These are phyloP conservation scores for Valencia hispanica DNA, from an alignment of 2,797 vertebrate species.

Conservation along the genomic window DNA sequence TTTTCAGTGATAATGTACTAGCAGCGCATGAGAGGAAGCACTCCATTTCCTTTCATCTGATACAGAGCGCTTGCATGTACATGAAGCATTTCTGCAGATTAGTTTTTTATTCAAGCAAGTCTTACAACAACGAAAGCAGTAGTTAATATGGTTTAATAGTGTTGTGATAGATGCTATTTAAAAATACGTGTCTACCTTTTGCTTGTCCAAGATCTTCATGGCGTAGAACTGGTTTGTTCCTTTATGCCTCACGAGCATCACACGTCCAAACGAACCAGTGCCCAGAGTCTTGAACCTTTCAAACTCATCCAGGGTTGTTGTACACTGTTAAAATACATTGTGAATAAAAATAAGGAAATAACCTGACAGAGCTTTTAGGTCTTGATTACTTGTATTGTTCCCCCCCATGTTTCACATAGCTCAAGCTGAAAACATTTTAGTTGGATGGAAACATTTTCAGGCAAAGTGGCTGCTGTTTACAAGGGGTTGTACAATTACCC, in stretches of 20 bases:
- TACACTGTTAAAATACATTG: conserved; percentile 83
- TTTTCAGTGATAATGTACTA: conserved; percentile 36
- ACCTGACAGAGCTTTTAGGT: background rate
- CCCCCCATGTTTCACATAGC: background rate
- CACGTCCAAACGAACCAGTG: conserved; percentile 97
- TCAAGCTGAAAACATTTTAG: conserved; percentile 9
- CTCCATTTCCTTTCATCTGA: conserved; percentile 67
- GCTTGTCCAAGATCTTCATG: conserved; percentile 99
- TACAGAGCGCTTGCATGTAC: background rate
- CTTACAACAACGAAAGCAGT: background rate
- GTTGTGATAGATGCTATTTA: background rate
- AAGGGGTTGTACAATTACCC: background rate
- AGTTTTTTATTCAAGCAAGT: background rate
- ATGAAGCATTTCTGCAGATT: conserved; percentile 4
- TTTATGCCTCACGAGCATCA: conserved; percentile 99
- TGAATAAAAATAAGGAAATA: conserved; percentile 17
- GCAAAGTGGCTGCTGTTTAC: conserved; percentile 7
- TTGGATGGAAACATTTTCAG: background rate
- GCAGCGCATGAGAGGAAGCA: conserved; percentile 39
- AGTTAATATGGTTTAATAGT: background rate
- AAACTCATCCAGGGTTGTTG: conserved; percentile 96
- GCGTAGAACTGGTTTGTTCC: conserved; percentile 96
- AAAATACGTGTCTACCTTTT: conserved; percentile 86
- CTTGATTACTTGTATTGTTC: conserved; percentile 7
- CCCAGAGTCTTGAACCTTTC: conserved; percentile 98